Conservation (phyloP, 2,888 invertebrate species). For the Polymixis flavicincta region DNA sequence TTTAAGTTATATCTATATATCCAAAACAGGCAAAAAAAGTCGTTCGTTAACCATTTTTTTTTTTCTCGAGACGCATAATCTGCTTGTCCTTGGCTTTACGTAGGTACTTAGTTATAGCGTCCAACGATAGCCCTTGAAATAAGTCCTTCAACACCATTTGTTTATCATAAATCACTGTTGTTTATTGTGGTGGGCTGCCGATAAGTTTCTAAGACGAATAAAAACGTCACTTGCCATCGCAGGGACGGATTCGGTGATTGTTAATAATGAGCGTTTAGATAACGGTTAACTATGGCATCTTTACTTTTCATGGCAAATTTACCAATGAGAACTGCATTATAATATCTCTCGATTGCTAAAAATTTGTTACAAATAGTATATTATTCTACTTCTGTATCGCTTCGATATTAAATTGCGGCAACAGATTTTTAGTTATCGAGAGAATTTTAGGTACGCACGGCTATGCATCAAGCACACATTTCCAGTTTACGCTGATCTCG, state of each 20-base stretch:
- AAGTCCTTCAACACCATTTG: slow-evolving; percentile 9
- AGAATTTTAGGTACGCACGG: no score
- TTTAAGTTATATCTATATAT: no score
- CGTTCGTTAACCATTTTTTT: neutral
- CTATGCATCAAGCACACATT: no score
- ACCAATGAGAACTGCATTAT: no score
- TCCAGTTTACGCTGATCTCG: no score
- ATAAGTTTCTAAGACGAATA: slow-evolving; percentile 33
- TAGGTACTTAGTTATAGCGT: neutral
- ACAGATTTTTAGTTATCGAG: no score
- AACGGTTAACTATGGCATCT: no score
- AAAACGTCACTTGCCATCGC: slow-evolving; percentile 47
- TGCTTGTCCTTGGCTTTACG: neutral
- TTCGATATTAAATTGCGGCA: no score
- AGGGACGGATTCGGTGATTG: slow-evolving; percentile 38
- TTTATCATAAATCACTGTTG: slow-evolving; percentile 21
- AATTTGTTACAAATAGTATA: no score
- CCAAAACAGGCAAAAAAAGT: neutral
- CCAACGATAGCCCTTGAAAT: neutral
- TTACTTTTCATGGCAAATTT: no score
- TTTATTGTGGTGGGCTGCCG: slow-evolving; percentile 29
- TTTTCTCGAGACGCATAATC: neutral
- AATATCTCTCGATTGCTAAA: no score
- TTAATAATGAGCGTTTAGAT: neutral
- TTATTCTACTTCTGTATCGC: no score